Evolutionary conservation across 2,797 vertebrate species (phyloP).

Genomic region (Sarcophilus harrisii): DNA sequence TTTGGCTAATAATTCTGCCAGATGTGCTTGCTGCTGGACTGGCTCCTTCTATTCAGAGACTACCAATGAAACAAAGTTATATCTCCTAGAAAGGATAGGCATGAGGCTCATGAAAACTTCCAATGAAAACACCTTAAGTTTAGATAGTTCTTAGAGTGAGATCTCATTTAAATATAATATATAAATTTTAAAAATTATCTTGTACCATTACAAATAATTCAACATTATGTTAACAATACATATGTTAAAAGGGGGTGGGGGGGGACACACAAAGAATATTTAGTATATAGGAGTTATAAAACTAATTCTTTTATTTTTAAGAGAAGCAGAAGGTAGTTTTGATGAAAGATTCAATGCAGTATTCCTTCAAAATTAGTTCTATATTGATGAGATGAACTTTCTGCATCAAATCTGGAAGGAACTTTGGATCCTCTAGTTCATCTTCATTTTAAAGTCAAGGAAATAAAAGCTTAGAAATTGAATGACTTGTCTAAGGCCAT

Average conservation of each 20-base stretch:
- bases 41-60: slow-evolving; percentile 38
- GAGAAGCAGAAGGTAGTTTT: background rate
- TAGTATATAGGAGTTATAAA: background rate
- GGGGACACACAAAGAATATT: background rate
- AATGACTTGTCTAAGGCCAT: background rate
- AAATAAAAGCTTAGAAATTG: background rate
- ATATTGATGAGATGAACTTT: background rate
- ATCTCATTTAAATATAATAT: slow-evolving; percentile 43
- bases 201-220: slow-evolving; percentile 53
- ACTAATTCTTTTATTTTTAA: background rate
- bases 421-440: background rate
- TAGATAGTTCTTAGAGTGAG: slow-evolving; percentile 10
- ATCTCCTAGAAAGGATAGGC: slow-evolving; percentile 44
- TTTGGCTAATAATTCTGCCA: slow-evolving; percentile 51
- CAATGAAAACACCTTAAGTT: slow-evolving; percentile 27
- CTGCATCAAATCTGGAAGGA: background rate
- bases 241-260: no score
- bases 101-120: slow-evolving; percentile 59
- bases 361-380: background rate
- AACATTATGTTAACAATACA: slow-evolving; percentile 43
- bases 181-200: slow-evolving; percentile 54
- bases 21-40: slow-evolving; percentile 42
- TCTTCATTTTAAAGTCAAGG: background rate
- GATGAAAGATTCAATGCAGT: background rate
- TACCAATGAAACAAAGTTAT: slow-evolving; percentile 47